These are phyloP conservation scores for Bombus haemorrhoidalis DNA, from an alignment of 1,140 invertebrate species.

Conservation along the genomic window DNA sequence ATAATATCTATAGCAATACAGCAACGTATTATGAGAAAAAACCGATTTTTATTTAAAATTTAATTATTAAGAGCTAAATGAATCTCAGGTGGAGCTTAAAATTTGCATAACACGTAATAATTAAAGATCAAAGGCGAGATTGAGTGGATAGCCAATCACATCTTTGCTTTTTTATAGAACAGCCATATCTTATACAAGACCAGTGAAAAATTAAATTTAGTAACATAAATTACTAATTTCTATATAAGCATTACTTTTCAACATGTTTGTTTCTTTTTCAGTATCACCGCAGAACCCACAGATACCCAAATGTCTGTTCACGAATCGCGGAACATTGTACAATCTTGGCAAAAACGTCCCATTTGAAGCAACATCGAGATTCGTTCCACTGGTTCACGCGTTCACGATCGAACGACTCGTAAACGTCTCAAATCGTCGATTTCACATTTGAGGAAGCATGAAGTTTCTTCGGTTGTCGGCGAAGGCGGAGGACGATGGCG, in stretches of 20 bases:
- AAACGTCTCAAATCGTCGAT: constrained; percentile 38
- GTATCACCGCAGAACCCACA: no score
- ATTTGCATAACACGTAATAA: no score
- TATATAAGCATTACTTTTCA: no score
- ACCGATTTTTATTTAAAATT: no score
- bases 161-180: background rate
- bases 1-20: no score
- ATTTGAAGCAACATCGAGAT: background rate
- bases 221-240: no score
- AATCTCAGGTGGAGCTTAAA: no score
- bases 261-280: background rate
- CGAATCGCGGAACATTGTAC: background rate
- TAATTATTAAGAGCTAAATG: no score
- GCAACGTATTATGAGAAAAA: no score
- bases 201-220: no score
- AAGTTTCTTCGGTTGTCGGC: constrained; percentile 20
- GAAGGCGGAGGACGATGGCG: background rate
- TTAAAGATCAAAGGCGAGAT: no score
- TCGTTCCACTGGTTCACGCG: constrained; percentile 29
- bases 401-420: constrained; percentile 27
- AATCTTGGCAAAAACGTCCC: background rate
- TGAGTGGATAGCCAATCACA: no score
- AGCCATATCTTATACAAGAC: background rate
- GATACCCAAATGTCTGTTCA: background rate
- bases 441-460: constrained; percentile 50